Percentiles rank a stretch among this genome's conserved stretches.
phyloP scores from a whole-genome alignment of 2,113 vertebrate species.

The Centropristis striata region DNA sequence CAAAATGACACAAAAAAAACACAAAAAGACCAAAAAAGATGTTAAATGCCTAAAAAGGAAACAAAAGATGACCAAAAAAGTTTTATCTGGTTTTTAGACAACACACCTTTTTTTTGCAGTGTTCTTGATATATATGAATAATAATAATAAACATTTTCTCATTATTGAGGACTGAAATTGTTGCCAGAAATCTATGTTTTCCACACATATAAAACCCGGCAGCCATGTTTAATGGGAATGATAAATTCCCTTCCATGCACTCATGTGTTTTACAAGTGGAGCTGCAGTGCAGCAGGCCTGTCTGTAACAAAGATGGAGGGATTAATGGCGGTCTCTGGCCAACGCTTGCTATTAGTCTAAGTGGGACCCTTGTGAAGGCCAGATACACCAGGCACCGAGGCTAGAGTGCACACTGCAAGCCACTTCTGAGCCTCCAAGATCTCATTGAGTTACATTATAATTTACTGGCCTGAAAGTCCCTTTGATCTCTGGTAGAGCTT shows the following conservation, averaged over 20 bases:
- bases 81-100: no score
- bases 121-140: neutral
- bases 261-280: constrained; percentile 9
- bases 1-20: no score
- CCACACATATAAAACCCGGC: neutral
- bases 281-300: neutral
- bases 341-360: constrained; percentile 36
- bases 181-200: neutral
- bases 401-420: constrained; percentile 1
- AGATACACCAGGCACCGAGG: neutral
- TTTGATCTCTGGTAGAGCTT: constrained; percentile 10
- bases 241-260: neutral
- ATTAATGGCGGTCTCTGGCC: constrained; percentile 11
- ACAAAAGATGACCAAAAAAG: no score
- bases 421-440: constrained; percentile 6
- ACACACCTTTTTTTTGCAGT: no score
- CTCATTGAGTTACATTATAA: neutral
- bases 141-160: neutral
- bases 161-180: neutral
- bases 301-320: constrained; percentile 16
- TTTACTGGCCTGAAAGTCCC: neutral
- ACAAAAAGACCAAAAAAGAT: no score
- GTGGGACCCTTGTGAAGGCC: constrained; percentile 28
- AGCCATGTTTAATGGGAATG: neutral
- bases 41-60: no score